phyloP scores from a whole-genome alignment of 2,888 invertebrate genomes.

The Macropis europaea region DNA sequence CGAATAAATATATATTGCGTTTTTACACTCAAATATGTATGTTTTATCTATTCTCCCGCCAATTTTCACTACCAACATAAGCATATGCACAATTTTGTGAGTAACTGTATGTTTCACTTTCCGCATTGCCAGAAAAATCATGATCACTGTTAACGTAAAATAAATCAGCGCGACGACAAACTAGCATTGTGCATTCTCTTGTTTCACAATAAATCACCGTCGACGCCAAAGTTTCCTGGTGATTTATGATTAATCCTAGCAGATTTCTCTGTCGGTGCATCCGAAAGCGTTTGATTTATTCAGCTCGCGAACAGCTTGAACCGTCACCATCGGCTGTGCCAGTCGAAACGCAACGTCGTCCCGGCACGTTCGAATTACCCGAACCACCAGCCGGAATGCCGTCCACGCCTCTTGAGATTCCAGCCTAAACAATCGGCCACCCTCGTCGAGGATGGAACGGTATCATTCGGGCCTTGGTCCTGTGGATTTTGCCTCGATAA shows the following conservation, averaged over 20 bases:
- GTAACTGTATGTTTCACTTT: too few relatives aligned
- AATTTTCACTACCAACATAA: too few relatives aligned
- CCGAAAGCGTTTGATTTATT: slow-evolving; percentile 43
- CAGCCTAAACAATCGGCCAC: slow-evolving; percentile 55
- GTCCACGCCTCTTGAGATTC: slow-evolving; percentile 55
- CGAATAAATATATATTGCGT: too few relatives aligned
- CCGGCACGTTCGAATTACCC: slow-evolving; percentile 39
- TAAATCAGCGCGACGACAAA: neutral
- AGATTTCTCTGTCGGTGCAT: slow-evolving; percentile 17
- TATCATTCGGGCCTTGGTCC: slow-evolving; percentile 17
- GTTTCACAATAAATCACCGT: slow-evolving; percentile 21
- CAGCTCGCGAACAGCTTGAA: neutral
- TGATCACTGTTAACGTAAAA: too few relatives aligned
- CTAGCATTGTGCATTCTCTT: neutral
- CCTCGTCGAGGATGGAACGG: slow-evolving; percentile 25
- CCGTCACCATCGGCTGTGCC: neutral
- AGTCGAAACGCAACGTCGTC: slow-evolving; percentile 25
- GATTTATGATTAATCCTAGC: slow-evolving; percentile 31
- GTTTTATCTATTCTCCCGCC: too few relatives aligned
- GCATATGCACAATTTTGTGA: too few relatives aligned
- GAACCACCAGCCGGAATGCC: slow-evolving; percentile 40
- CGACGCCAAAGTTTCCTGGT: slow-evolving; percentile 19
- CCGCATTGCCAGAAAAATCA: too few relatives aligned
- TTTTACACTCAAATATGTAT: too few relatives aligned
- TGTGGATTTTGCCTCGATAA: slow-evolving; percentile 33